Base-by-base conservation (phyloP, 2,797 vertebrate species). In the Intellagama lesueurii region DNA sequence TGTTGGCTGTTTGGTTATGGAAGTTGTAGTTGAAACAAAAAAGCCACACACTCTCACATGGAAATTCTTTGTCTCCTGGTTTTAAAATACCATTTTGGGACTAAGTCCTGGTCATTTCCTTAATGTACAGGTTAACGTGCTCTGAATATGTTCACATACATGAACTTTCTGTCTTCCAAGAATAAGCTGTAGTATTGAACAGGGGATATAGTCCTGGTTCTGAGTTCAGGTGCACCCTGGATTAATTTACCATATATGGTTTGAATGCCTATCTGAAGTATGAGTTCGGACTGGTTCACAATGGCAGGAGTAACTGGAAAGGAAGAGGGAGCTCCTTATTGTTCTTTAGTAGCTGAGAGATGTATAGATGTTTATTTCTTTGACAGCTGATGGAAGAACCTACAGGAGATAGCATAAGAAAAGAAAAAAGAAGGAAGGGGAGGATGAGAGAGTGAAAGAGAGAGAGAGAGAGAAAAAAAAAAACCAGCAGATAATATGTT, bases 341-440 rank as follows among this genome's bases (percentile, higher is more conserved):
- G 52, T 83, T 78, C 91, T 94, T 30, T 92, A 90, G 87, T 90
- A 91, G 84, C 90, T 92, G 92, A 91, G 90, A 95, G 90, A 89
- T 91, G 87, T 86, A 87, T 78, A 89, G 81, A 89, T 92, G 92
- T 95, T 95, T 95, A 93, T 95, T 95, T 95, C 94, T 95, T 95
- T 95, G 90, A 86, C 94, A 94, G 87, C 90, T 73, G 91, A 93
- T 90, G 88, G 92, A 84, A 94, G 94, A 94, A 91, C 90, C 95
- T 95, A 94, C 92, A 86, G 94, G 95, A 96, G 94, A 95, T 95
- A 94, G 94, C 95, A 96, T 94, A 84, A 92, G 94, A 94, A 95
- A 88, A 93, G 44, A 56, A 56, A 26, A 64, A 16, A 24, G 14
- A 68, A 40, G 12, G 70, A 17, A 12, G 32, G 91, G 66, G 72